Base-by-base conservation (phyloP, 35 echinoderm and acorn worm species). In the Apostichopus japonicus region DNA sequence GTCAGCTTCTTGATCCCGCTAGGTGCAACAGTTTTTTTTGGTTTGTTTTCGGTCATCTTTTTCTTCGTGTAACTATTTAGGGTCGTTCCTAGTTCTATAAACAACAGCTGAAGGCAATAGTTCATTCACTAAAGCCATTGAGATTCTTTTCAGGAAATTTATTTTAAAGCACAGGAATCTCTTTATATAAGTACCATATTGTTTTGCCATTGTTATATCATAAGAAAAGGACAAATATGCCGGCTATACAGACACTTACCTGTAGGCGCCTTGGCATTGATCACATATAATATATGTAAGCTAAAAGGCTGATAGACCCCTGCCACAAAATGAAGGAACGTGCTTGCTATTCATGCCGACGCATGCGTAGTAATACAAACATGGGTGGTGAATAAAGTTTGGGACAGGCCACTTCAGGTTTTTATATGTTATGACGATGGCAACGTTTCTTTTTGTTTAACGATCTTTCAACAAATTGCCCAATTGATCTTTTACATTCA, bases 401-500 rank as follows among this genome's bases (percentile, higher is more conserved):
- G 54, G 25, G 27, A 80, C 21, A 21, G 16, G 54, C 17, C 23
- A 44, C 33, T 44, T 44, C 33, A 44, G 33, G 33, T 44, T 44
- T 44, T 44, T 84, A 23, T 16, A 58, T 14, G 16, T 80, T 2
- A 7, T 61, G 57, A 61, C 57, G 8, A 61, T 61, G 13, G 7
- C 8, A 75, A 75, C 71, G 15, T 75, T 67, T 65, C 9, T 65
- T 17, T 65, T 65, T 67, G 19, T 75, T 55, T n/a, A 8, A 58
- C 11, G 17, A 57, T 58, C 13, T 53, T 2, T 57, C 54, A 23
- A 84, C 55, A 84, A 84, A 84, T 84, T 84, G 81, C 21, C 81
- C 81, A 84, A 84, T 84, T 84, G 81, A 84, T 84, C 55, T 23
- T 16, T 62, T 3, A 23, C 9, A 84, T 84, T 57, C 23, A 84